phyloP scores from a whole-genome alignment of 1,140 invertebrate genomes.

The Batillaria attramentaria region DNA sequence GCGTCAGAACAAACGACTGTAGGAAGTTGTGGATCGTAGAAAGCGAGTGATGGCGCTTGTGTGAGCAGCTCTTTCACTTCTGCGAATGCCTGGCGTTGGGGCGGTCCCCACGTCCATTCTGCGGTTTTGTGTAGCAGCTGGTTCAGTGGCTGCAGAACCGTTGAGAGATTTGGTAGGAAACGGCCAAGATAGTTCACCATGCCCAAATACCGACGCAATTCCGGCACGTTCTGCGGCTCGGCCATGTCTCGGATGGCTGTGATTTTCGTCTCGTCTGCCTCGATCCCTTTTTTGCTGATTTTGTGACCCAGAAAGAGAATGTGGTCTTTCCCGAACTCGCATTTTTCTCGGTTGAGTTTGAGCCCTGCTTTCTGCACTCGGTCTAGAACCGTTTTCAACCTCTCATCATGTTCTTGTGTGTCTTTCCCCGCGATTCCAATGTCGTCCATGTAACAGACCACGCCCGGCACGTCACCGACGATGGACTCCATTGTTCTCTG shows the following conservation, averaged over 20 bases:
- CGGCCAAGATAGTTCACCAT: constrained; percentile 70
- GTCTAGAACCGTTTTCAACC: constrained; percentile 37
- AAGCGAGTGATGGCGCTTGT: constrained; percentile 27
- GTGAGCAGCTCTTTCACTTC: constrained; percentile 5
- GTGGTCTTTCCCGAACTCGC: neutral
- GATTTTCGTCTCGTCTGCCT: constrained; percentile 6
- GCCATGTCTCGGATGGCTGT: constrained; percentile 3
- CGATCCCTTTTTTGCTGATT: constrained; percentile 3
- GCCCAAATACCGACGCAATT: constrained; percentile 61
- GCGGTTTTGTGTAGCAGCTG: constrained; percentile 27
- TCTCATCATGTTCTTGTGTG: constrained; percentile 41
- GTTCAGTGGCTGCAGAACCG: constrained; percentile 21
- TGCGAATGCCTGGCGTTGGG: constrained; percentile 14
- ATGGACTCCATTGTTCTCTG: constrained; percentile 38
- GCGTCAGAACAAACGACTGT: constrained; percentile 43
- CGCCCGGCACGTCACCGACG: constrained; percentile 28
- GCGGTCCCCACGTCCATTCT: constrained; percentile 32
- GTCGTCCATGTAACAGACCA: constrained; percentile 37
- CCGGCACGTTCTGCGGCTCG: neutral
- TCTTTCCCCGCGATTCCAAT: constrained; percentile 40
- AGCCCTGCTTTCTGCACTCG: constrained; percentile 26
- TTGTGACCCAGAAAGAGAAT: constrained; percentile 9
- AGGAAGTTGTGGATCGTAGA: constrained; percentile 13
- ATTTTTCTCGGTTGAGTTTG: constrained; percentile 28
- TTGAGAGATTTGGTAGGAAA: constrained; percentile 53